These are phyloP conservation scores for Scaptomyza parva DNA, from an alignment of 2,888 invertebrate species.

Conservation along the genomic window DNA sequence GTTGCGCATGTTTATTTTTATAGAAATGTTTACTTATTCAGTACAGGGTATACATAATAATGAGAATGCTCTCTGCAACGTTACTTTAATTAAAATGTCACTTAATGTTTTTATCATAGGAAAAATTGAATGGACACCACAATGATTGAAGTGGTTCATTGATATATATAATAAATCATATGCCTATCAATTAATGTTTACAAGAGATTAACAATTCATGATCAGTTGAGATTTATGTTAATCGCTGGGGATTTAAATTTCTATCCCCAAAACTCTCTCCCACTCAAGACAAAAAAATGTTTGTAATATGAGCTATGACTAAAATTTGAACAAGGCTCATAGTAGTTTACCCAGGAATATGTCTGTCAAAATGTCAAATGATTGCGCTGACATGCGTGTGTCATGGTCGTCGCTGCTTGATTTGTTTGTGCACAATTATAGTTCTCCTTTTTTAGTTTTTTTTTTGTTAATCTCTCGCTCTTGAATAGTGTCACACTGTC, in stretches of 20 bases:
- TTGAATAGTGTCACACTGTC: conserved; percentile 61
- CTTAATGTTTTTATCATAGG: conserved; percentile 32
- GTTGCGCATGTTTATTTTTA: neutral
- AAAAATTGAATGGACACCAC: neutral
- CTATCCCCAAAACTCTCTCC: conserved; percentile 20
- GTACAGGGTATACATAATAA: conserved; percentile 17
- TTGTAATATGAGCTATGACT: conserved; percentile 58
- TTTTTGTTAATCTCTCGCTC: conserved; percentile 20
- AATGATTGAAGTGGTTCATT: neutral
- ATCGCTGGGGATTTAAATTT: conserved; percentile 25
- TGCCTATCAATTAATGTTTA: neutral
- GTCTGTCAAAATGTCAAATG: conserved; percentile 78
- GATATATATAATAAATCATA: neutral
- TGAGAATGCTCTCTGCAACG: conserved; percentile 35
- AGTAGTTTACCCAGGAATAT: conserved; percentile 23
- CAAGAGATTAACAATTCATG: neutral
- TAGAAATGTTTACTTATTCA: neutral
- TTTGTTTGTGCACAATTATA: conserved; percentile 38
- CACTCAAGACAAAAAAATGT: neutral
- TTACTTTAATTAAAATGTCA: conserved; percentile 68
- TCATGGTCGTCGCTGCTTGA: conserved; percentile 39
- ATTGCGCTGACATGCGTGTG: conserved; percentile 68
- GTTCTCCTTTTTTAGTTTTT: neutral
- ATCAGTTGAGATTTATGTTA: conserved; percentile 3
- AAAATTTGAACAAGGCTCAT: conserved; percentile 49